A percentile compares a stretch with the other conserved stretches of the same genome.
Evolutionary conservation across 2,888 invertebrate genomes (phyloP).

Genomic region (Lasioglossum vierecki): DNA sequence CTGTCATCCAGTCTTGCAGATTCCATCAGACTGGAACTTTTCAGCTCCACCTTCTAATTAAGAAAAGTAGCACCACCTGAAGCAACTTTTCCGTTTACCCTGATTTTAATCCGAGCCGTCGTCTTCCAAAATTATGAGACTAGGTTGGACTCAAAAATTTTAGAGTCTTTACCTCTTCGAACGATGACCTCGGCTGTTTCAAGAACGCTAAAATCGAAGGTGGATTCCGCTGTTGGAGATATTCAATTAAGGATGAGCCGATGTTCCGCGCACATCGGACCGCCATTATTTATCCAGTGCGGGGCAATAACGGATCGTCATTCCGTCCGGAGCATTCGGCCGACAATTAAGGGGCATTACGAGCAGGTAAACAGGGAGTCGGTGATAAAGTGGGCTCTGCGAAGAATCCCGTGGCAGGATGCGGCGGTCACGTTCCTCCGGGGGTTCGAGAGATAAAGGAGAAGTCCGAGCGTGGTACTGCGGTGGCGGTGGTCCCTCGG

Average conservation of each 20-base stretch:
- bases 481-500: neutral
- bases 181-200: neutral
- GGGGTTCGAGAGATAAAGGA: constrained; percentile 57
- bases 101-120: neutral
- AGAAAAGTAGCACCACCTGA: neutral
- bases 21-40: neutral
- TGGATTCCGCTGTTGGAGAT: neutral
- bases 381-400: constrained; percentile 35
- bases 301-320: constrained; percentile 1
- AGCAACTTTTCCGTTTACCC: neutral
- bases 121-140: too few relatives aligned
- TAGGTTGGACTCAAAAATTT: neutral
- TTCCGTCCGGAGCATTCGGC: neutral
- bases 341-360: constrained; percentile 47
- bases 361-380: constrained; percentile 32
- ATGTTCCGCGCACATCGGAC: neutral
- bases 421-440: constrained; percentile 45
- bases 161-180: neutral
- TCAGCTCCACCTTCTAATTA: neutral
- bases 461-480: constrained; percentile 52
- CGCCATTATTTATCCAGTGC: neutral
- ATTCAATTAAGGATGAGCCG: neutral
- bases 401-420: constrained; percentile 15
- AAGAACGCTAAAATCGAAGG: neutral
- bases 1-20: neutral